Evolutionary conservation across 2,888 invertebrate species (phyloP).

Genomic region (Euzophera pinguis): DNA sequence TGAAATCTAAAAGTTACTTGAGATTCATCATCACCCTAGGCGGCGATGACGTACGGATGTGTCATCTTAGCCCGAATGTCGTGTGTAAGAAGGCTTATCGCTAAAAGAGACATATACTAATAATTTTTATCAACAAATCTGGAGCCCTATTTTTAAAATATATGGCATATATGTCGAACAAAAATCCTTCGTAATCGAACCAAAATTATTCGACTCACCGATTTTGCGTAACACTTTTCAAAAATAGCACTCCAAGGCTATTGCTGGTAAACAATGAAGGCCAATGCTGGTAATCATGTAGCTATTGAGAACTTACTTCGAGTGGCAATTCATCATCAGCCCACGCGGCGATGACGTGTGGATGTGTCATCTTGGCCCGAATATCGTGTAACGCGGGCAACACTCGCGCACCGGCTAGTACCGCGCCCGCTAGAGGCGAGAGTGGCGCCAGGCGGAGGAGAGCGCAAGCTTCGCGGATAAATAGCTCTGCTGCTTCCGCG

Average conservation of each 20-base stretch:
- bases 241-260: too few species aligned
- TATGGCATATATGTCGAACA: too few species aligned
- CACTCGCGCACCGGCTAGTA: slow-evolving; percentile 95
- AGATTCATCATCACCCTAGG: slow-evolving; percentile 98
- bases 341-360: slow-evolving; percentile 94
- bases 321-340: slow-evolving; percentile 97
- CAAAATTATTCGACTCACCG: too few species aligned
- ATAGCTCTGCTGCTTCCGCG: slow-evolving; percentile 89
- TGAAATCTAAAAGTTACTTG: too few species aligned
- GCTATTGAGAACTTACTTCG: slow-evolving; percentile 40
- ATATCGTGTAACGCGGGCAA: slow-evolving; percentile 97
- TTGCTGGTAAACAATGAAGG: too few species aligned
- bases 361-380: slow-evolving; percentile 73
- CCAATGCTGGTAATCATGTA: too few species aligned
- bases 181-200: too few species aligned
- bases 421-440: slow-evolving; percentile 91
- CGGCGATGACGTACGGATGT: slow-evolving; percentile 87
- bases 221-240: too few species aligned
- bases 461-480: slow-evolving; percentile 95
- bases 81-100: too few species aligned
- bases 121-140: too few species aligned
- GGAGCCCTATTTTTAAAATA: too few species aligned
- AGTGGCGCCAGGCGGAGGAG: slow-evolving; percentile 88
- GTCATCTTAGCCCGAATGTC: slow-evolving; percentile 85
- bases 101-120: too few species aligned